Base-by-base conservation (phyloP, 2,113 vertebrate genomes). In the Polyodon spathula region DNA sequence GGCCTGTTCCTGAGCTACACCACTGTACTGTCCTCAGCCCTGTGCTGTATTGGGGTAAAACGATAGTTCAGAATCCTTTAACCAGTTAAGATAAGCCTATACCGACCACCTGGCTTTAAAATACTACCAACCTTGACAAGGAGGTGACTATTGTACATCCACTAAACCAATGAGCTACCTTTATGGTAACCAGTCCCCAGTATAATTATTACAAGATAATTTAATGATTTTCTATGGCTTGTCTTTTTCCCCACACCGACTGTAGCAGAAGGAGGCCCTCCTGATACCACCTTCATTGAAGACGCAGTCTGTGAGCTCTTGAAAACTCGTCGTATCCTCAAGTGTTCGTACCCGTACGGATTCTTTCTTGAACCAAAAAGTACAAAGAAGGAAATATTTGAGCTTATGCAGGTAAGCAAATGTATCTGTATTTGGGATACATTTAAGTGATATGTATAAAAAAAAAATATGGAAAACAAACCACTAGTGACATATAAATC, bases 381-480 rank as follows among this genome's bases (percentile, higher is more conserved):
- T 91, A 99, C 95, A 89, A 98, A 99, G 84, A 98, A 96, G 76
- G 96, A 99, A 86, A 99, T 99, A 83, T 99, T 97, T 82, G 96
- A 99, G 87, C 92, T 99, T 75, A 99, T 99, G 95, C 96, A 99
- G 93, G 96, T 97, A 81, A 81, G 56, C 67, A 5, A 54, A 71
- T 41, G 61, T 37, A 8, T 54, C 17, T 54, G 17, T 4, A 54
- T 37, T 27, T 54, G 7, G 53, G 53, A 54, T 54, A 37, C 37
- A 11, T 54, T 37, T 54, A 37, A 37, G 17, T 54, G 8, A 9
- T 37, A 37, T 37, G 17, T 8, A 16, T 37, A 54, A 54, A 37
- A 54, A 54, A 54, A 54, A 4, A 37, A 8, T 37, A 8, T 16
- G 12, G 8, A 54, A 4, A 54, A n/a, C 17, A 8, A 54, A 54